Conservation (phyloP, 2,113 vertebrate species). For the Vicugna pacos region DNA sequence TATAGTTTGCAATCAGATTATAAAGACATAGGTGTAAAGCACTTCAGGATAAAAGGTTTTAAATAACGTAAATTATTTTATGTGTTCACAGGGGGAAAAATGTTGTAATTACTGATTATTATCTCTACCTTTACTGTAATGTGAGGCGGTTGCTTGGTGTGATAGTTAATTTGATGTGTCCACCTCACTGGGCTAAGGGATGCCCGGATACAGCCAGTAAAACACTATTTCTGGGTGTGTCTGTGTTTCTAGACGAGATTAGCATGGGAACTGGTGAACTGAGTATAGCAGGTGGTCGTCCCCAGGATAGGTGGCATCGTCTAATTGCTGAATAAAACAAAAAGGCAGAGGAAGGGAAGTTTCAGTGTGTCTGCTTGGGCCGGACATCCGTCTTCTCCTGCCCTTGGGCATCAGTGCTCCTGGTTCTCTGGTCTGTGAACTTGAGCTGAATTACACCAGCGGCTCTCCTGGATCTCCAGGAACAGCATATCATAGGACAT, state of each 20-base stretch:
- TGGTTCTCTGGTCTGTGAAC: neutral
- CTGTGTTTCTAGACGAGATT: neutral
- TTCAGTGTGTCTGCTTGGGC: neutral
- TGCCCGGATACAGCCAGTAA: neutral
- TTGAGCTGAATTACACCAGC: neutral
- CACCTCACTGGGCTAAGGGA: neutral
- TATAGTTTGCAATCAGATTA: slow-evolving; percentile 63
- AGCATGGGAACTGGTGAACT: neutral
- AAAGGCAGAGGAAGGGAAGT: neutral
- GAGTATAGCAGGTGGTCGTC: neutral
- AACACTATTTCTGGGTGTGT: neutral
- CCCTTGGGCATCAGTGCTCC: neutral
- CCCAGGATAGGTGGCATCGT: rapidly evolving
- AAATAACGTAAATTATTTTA: slow-evolving; percentile 77
- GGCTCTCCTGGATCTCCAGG: neutral
- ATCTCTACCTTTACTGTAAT: neutral
- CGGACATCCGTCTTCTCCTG: neutral
- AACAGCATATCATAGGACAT: neutral
- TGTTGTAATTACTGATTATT: neutral
- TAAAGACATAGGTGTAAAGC: slow-evolving; percentile 47
- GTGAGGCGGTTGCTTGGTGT: neutral
- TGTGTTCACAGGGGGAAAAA: slow-evolving; percentile 52
- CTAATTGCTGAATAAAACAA: neutral
- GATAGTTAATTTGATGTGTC: neutral
- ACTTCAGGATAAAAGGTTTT: slow-evolving; percentile 66